Evolutionary conservation across 2,888 invertebrate species (phyloP), one percentile per base, ranked within the genome.

Genomic region (Alloplasta piceator): DNA sequence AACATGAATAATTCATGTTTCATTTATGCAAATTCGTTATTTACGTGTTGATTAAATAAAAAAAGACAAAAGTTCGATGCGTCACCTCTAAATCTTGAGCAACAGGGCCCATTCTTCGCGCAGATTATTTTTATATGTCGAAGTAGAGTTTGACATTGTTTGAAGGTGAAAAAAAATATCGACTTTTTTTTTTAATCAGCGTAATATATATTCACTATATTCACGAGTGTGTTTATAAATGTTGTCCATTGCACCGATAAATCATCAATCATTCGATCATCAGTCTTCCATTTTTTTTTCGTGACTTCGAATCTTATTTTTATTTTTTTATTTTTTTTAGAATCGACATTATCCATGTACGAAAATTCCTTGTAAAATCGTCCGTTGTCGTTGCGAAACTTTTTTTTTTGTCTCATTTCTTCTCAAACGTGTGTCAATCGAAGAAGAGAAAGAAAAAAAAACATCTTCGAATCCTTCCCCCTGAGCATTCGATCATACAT

Each of bases 401-500:
- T 70, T 61, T 9, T 66, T 46, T 43, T 74, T 64, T 58, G 36
- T 26, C 26, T 26, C 26, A 26, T 26, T 52, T 68, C 55, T 70
- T 79, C 43, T 70, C 52, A 70, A 39, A 43, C 46, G 16, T 55
- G 14, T 55, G 12, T 52, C 6, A 52, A 36, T 36, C n/a, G 12
- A 66, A 72, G 26, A 16, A 46, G 10, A 50, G 43, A 73, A 48
- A 14, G 56, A 41, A 63, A 41, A 61, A 77, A 52, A 74, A 61
- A 72, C 52, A 61, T 46, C 61, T 56, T 50, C 80, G 79, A 80
- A 76, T 67, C 82, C 77, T 82, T 82, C 83, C 83, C 88, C 82
- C 82, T 83, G 26, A 26, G 84, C 89, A 88, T 87, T 86, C 90
- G 89, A 91, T 91, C 91, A 91, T 88, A 86, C 89, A 26, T 26